Base-by-base conservation (phyloP, 2,113 vertebrate genomes). In the Fregata magnificens region DNA sequence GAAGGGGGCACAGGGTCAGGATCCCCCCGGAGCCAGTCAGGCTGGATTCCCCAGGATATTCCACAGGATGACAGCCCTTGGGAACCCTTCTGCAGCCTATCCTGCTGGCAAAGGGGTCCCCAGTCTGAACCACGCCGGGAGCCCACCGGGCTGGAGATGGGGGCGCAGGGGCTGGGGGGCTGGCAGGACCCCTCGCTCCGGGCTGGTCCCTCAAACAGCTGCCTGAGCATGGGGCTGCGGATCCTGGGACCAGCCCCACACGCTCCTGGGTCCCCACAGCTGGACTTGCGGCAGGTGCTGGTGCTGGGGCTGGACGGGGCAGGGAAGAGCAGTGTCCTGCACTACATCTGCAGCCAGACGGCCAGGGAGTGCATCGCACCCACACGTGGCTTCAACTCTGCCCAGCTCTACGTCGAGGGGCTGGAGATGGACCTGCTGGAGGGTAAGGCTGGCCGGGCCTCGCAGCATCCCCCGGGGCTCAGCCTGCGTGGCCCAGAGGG, bases 231-330 rank as follows among this genome's bases (percentile, higher is more conserved):
- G 3, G 32, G 17, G 21, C 32, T 32, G 42, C 1, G 2, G 29
- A 62, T 58, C 26, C 31, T 3, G 16, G 45, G 19, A 44, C 25
- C 4, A 5, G 16, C 20, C 19, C 21, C 45, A 16, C 38, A n/a
- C 38, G 10, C 42, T 28, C 10, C 26, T n/a, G 52, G 82, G 13
- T 29, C 22, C 74, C 81, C 34, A 2, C 95, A 98, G 97, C 97
- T 97, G 93, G 98, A 98, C 81, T 94, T 98, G 90, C 98, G 98
- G 8, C 99, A 99, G 97, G 98, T 99, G 74, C 98, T 99, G 74
- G 99, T 99, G 86, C 98, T 99, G n/a, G 99, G 99, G 26, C 98
- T 99, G 97, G 99, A 99, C 2, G 99, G 99, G 3, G 98, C 98
- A 0, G 99, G 99, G 52, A 99, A 99, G 96, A 99, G 99, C 98